Percentiles rank a stretch among this genome's conserved stretches.
Evolutionary conservation across 2,113 vertebrate species (phyloP).

Genomic region (Protomyctophum bolini): DNA sequence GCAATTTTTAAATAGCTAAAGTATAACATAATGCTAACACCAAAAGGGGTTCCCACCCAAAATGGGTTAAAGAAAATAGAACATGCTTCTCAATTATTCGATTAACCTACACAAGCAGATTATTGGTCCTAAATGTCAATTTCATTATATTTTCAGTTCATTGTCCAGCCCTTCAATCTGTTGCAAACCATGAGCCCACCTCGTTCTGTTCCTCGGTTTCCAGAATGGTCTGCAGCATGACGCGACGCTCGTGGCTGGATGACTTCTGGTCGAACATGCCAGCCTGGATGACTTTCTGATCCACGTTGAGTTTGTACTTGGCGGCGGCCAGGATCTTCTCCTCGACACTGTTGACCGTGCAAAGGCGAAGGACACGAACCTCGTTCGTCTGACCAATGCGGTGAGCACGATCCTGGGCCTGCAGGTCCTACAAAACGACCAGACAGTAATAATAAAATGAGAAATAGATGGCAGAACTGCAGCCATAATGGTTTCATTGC

Average conservation of each 20-base stretch:
- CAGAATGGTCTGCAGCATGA: slow-evolving; percentile 88
- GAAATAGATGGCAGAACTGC: too few relatives aligned
- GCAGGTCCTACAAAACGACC: slow-evolving; percentile 81
- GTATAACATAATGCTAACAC: too few relatives aligned
- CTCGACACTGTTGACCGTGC: slow-evolving; percentile 91
- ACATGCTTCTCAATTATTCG: too few relatives aligned
- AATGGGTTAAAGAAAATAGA: too few relatives aligned
- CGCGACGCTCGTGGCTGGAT: slow-evolving; percentile 87
- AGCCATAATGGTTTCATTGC: too few relatives aligned
- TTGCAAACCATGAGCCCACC: slow-evolving; percentile 63
- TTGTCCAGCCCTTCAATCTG: too few relatives aligned
- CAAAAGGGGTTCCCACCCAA: too few relatives aligned
- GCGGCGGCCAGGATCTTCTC: slow-evolving; percentile 91
- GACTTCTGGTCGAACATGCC: slow-evolving; percentile 95
- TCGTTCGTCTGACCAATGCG: slow-evolving; percentile 90
- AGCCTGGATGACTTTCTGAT: slow-evolving; percentile 91
- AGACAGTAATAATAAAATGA: too few relatives aligned
- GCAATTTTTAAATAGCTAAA: too few relatives aligned
- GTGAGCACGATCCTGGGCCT: slow-evolving; percentile 89
- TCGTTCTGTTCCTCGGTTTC: slow-evolving; percentile 91
- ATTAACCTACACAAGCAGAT: too few relatives aligned
- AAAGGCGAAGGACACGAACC: slow-evolving; percentile 86
- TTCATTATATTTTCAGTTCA: too few relatives aligned
- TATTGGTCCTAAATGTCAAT: too few relatives aligned
- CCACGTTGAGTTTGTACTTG: slow-evolving; percentile 90